Conservation (phyloP, 2,113 vertebrate genomes). For the Mobula birostris region DNA sequence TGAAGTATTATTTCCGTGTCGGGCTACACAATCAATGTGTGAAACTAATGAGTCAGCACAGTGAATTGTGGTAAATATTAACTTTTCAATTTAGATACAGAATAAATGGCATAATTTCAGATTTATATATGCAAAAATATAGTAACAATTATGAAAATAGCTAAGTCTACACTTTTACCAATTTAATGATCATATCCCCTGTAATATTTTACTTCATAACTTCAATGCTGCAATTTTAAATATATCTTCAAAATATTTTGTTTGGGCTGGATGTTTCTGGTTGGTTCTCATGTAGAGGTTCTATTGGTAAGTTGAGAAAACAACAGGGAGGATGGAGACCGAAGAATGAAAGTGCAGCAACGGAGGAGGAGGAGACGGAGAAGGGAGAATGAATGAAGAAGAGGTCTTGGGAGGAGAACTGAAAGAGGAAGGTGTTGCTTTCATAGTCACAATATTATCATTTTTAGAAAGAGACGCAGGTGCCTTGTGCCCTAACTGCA, state of each 20-base stretch:
- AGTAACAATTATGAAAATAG: neutral
- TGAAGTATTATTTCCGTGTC: neutral
- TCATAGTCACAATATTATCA: neutral
- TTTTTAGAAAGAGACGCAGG: neutral
- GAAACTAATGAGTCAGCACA: no score
- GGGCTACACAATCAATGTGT: neutral
- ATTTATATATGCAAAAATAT: conserved; percentile 6
- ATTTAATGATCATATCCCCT: neutral
- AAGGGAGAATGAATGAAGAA: neutral
- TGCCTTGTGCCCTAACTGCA: neutral
- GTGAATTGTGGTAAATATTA: neutral
- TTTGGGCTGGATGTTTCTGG: neutral
- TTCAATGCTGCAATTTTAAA: neutral
- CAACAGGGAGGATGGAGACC: neutral
- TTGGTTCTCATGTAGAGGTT: neutral
- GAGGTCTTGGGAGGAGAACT: no score
- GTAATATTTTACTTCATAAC: neutral
- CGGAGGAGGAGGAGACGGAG: no score
- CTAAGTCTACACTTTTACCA: neutral
- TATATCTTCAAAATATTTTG: neutral
- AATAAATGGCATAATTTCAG: neutral
- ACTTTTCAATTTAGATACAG: neutral
- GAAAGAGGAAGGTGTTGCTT: neutral
- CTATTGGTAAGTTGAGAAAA: neutral
- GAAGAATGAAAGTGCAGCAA: no score